phyloP scores from a whole-genome alignment of 2,797 vertebrate genomes.

The Sebastes trivittatus region DNA sequence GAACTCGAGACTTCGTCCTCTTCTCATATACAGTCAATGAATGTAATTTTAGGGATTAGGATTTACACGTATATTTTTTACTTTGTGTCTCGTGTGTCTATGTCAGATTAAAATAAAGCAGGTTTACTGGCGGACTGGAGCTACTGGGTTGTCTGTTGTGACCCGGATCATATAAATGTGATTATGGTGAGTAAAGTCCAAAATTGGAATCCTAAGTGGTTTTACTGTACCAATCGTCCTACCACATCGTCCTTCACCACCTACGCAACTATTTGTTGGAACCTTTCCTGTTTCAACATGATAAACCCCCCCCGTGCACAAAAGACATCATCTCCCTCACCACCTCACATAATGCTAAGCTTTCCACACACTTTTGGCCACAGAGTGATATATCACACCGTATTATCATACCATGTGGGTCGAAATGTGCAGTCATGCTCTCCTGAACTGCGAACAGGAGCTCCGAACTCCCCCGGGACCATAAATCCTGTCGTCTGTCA shows the following conservation, averaged over 20 bases:
- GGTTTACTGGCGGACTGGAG: neutral
- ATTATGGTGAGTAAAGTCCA: no score
- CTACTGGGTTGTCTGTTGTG: neutral
- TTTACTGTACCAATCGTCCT: no score
- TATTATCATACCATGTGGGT: neutral
- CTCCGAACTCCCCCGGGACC: neutral
- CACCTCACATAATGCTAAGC: neutral
- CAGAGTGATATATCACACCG: neutral
- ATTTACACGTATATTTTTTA: no score
- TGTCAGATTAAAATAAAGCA: neutral
- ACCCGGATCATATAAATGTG: neutral
- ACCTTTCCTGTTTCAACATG: no score
- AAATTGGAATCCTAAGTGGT: no score
- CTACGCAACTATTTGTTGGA: no score
- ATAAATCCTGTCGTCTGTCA: slow-evolving; percentile 31
- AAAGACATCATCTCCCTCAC: no score
- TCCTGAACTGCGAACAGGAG: slow-evolving; percentile 20
- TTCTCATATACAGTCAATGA: no score
- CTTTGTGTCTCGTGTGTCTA: no score
- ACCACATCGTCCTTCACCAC: no score
- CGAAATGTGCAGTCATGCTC: slow-evolving; percentile 23
- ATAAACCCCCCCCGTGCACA: rapidly evolving
- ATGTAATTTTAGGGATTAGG: no score
- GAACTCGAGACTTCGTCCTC: no score
- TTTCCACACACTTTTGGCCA: neutral